Evolutionary conservation across 2,797 vertebrate species (phyloP), one percentile per base, ranked within the genome.

Genomic region (Loris lydekkerianus): DNA sequence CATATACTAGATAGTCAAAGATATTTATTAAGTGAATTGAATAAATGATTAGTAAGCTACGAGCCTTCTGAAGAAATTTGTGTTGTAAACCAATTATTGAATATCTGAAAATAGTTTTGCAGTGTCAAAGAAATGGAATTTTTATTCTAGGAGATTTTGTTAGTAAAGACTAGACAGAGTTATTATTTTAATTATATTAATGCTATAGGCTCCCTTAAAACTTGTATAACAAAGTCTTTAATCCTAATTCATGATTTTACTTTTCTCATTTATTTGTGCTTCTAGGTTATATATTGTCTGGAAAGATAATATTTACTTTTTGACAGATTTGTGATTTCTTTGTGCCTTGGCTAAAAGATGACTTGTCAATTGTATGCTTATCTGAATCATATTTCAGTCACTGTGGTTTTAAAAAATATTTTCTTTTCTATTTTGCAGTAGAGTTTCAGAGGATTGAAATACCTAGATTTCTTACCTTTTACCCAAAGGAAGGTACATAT

Each of bases 81-180:
- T 85, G 40, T 92, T 70, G 6, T 49, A 77, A 75, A 31, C 27
- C 65, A n/a, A 77, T 37, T 88, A 94, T 92, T 89, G 73, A 89
- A 89, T 63, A 15, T 58, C 34, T 96, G 27, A 81, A 83, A 93
- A 61, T 70, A 31, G 18, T 81, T 92, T 86, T 86, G 43, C 17
- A 43, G 7, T 81, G 25, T 86, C 53, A 76, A 58, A 82, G 14
- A 81, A 67, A 65, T 53, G 31, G 25, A 18, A 69, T 60, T 89
- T 89, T 76, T 75, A 60, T 81, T 70, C 21, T 67, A 56, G 11
- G 13, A 92, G 29, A 31, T 86, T 76, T 29, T 21, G 56, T 60
- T n/a, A 60, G 17, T 61, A 72, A 61, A 85, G 40, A 89, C 46
- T 31, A 43, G 37, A 77, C 29, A 88, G 27, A 18, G 53, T 27